Percentiles rank a stretch among this genome's conserved stretches.
Evolutionary conservation across 1,140 invertebrate species (phyloP).

Genomic region (Neuroterus valhalla): DNA sequence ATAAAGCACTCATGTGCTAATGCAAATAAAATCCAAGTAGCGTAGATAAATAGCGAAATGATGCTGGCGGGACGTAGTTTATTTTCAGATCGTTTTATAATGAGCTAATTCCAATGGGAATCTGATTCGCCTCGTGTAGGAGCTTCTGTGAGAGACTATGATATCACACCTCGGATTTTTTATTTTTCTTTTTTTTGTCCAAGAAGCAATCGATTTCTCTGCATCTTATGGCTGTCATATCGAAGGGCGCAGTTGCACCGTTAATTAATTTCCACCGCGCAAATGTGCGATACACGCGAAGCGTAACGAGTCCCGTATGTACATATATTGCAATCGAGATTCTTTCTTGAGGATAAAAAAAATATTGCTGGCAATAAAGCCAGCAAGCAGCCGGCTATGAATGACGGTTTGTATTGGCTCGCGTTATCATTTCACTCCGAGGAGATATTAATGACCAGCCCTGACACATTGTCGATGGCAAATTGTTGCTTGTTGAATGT

Average conservation of each 20-base stretch:
- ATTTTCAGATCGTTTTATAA: conserved; percentile 12
- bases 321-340: conserved; percentile 28
- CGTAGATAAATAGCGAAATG: conserved; percentile 11
- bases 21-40: conserved; percentile 2
- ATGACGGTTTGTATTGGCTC: not conserved
- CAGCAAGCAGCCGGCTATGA: not conserved
- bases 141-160: conserved; percentile 17
- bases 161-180: conserved; percentile 8
- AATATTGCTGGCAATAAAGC: conserved; percentile 9
- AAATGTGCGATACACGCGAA: not conserved
- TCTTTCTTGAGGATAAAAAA: conserved; percentile 28
- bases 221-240: conserved; percentile 18
- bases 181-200: not conserved
- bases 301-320: not conserved
- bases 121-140: conserved; percentile 3
- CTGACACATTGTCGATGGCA: conserved; percentile 30
- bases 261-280: conserved; percentile 15
- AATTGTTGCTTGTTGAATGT: conserved; percentile 25
- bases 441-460: conserved; percentile 25
- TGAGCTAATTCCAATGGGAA: conserved; percentile 20
- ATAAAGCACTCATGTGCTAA: not conserved
- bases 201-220: conserved; percentile 21
- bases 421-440: conserved; percentile 17
- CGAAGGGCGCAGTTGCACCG: conserved; percentile 20
- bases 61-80: conserved; percentile 8